Conservation (phyloP, 2,797 vertebrate species). For the Smutsia temminckii region DNA sequence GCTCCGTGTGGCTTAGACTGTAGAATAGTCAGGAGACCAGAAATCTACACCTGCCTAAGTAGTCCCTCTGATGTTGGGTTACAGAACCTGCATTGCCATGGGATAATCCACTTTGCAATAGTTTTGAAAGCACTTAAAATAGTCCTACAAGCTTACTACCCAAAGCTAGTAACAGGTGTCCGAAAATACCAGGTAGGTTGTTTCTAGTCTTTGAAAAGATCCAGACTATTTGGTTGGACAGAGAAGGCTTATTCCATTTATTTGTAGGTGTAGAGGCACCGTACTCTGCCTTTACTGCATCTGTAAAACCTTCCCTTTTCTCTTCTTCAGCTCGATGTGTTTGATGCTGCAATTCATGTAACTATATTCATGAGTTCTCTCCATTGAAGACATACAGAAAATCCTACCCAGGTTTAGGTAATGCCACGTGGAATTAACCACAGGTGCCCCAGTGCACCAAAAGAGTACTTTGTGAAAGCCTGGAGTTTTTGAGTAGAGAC, state of each 20-base stretch:
- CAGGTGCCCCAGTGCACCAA: background rate
- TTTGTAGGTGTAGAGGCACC: too few relatives aligned
- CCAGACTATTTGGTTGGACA: background rate
- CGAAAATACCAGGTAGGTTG: background rate
- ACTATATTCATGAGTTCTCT: background rate
- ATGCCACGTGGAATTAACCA: background rate
- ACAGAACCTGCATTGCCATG: background rate
- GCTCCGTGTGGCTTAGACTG: too few relatives aligned
- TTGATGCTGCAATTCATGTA: constrained; percentile 88
- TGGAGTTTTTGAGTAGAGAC: background rate
- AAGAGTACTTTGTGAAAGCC: background rate
- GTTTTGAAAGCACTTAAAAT: background rate
- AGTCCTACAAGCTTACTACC: background rate
- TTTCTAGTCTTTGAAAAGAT: background rate
- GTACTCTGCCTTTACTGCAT: background rate
- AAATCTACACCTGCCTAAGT: background rate
- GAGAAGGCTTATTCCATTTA: too few relatives aligned
- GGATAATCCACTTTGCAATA: background rate
- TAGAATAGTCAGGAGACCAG: background rate
- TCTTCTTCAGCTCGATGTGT: constrained; percentile 92
- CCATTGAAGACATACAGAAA: background rate
- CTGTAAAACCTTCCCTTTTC: background rate
- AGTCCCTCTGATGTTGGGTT: background rate
- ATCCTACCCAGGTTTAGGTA: background rate
- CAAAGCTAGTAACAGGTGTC: background rate